Conservation (phyloP, 2,888 invertebrate species). For the Melanophora roralis region DNA sequence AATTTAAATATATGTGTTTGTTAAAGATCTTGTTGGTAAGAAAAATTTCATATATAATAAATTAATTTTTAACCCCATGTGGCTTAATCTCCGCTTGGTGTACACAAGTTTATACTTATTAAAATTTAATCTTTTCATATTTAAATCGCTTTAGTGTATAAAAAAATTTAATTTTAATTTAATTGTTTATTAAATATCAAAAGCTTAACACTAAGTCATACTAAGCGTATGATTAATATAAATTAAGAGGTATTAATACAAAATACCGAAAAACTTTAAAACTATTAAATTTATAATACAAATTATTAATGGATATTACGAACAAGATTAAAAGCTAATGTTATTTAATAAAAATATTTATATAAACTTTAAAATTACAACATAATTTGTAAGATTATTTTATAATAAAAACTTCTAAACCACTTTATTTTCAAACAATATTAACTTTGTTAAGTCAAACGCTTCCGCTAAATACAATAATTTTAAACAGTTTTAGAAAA, state of each 20-base stretch:
- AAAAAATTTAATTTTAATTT: not conserved
- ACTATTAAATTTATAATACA: not conserved
- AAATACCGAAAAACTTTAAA: not conserved
- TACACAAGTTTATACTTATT: no score
- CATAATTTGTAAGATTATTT: not conserved
- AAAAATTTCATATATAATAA: no score
- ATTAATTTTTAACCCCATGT: no score
- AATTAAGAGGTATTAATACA: constrained; percentile 14
- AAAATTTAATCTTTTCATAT: no score
- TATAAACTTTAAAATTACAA: constrained; percentile 9
- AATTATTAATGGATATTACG: not conserved
- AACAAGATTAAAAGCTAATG: not conserved
- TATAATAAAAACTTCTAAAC: not conserved
- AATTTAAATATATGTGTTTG: no score
- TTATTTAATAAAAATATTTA: constrained; percentile 11
- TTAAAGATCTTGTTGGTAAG: no score
- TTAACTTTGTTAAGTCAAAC: not conserved
- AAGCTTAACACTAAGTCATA: not conserved
- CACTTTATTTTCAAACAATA: not conserved
- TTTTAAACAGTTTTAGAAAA: not conserved
- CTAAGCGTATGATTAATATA: constrained; percentile 19
- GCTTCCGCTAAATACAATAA: constrained; percentile 30
- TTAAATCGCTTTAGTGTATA: not conserved
- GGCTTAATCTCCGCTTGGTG: no score
- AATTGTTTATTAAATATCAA: not conserved